Percentiles rank a stretch among this genome's conserved stretches.
Conservation (phyloP, 1,140 invertebrate genomes). For the Drosophila elegans region DNA sequence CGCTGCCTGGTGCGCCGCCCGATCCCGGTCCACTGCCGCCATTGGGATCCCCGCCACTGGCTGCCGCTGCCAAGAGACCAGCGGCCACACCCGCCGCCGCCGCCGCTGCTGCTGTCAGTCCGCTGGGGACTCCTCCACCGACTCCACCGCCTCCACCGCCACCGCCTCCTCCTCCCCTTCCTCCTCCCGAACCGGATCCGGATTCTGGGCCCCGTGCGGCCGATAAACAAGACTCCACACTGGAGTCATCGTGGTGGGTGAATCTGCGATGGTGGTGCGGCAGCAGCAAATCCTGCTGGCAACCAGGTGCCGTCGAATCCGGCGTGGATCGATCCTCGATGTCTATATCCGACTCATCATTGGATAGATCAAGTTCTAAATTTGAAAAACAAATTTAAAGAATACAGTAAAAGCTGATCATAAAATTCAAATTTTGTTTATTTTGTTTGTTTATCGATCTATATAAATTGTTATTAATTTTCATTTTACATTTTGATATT, state of each 20-base stretch:
- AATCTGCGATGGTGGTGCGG: constrained; percentile 35
- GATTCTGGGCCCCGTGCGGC: constrained; percentile 46
- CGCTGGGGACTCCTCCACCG: constrained; percentile 3
- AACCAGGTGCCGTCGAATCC: constrained; percentile 68
- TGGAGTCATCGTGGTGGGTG: constrained; percentile 70
- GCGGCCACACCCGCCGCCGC: constrained; percentile 46
- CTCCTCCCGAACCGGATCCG: constrained; percentile 10
- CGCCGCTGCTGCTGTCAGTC: constrained; percentile 50
- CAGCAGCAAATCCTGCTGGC: constrained; percentile 64
- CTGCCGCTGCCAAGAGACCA: constrained; percentile 56
- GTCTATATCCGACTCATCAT: constrained; percentile 83
- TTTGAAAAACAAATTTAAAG: not conserved
- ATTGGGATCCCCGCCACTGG: constrained; percentile 16
- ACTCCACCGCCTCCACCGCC: not conserved
- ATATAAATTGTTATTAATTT: too few relatives aligned
- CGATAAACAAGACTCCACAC: constrained; percentile 69
- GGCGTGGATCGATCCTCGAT: constrained; percentile 85
- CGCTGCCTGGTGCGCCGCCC: not conserved
- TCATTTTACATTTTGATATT: too few relatives aligned
- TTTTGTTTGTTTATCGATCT: too few relatives aligned
- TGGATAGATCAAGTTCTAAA: constrained; percentile 75
- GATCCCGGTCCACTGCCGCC: constrained; percentile 1
- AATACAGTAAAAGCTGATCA: not conserved
- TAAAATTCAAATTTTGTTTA: too few relatives aligned
- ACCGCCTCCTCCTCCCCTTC: not conserved